Evolutionary conservation across 2,113 vertebrate species (phyloP).

Genomic region (Seriola rivoliana): DNA sequence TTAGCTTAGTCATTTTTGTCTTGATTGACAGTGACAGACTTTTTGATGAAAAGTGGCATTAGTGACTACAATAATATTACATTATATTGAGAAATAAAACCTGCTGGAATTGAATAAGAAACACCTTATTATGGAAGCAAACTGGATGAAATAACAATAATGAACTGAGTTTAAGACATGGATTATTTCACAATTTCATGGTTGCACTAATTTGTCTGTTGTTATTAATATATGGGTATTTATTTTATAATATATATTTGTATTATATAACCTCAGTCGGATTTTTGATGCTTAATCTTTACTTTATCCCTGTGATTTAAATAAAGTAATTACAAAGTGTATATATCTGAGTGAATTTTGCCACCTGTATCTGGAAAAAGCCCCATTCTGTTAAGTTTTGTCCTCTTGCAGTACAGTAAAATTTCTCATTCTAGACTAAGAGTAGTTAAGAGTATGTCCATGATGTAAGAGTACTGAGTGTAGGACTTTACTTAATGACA

Average conservation of each 20-base stretch:
- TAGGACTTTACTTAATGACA: slow-evolving; percentile 31
- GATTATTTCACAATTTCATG: no score
- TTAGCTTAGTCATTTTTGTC: no score
- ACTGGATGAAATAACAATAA: no score
- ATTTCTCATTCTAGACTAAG: not conserved
- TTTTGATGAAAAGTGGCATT: no score
- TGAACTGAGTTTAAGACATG: no score
- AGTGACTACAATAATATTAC: no score
- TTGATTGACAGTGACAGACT: no score
- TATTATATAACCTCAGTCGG: not conserved
- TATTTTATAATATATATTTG: not conserved
- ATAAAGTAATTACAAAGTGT: not conserved
- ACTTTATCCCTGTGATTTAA: not conserved
- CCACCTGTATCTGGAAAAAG: not conserved
- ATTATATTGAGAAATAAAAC: no score
- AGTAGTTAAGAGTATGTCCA: not conserved
- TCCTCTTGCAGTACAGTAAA: no score
- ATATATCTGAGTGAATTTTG: not conserved
- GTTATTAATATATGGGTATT: not conserved
- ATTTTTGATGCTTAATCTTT: not conserved
- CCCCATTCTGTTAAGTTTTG: not conserved
- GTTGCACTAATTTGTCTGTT: not conserved
- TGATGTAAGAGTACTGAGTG: not conserved
- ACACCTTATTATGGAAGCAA: no score
- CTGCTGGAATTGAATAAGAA: no score